Conservation (phyloP, 35 echinoderm and acorn worm species). For the Holothuria glaberrima region DNA sequence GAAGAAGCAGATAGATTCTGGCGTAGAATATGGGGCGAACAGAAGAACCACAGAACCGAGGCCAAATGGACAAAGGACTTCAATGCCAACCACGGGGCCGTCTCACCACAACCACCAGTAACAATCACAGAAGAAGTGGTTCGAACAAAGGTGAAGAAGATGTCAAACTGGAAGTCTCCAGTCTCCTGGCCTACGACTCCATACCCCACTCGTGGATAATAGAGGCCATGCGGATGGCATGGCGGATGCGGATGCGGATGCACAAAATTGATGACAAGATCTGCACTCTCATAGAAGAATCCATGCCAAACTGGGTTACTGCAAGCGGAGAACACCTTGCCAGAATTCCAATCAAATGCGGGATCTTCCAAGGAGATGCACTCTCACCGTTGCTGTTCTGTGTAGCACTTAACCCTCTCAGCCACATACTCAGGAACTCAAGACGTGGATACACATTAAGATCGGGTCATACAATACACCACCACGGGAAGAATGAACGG, state of each 20-base stretch:
- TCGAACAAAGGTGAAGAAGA: background rate
- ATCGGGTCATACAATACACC: background rate
- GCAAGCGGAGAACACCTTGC: no score
- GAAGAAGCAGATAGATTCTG: no score
- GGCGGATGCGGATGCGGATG: no score
- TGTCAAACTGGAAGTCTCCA: background rate
- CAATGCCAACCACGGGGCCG: background rate
- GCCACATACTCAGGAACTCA: background rate
- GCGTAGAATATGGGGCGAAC: no score
- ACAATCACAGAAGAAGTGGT: background rate
- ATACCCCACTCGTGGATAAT: slow-evolving; percentile 26
- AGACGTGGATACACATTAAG: background rate
- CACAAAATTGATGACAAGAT: slow-evolving; percentile 2
- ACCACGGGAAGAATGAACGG: slow-evolving; percentile 12
- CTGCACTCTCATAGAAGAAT: background rate
- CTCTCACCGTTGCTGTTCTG: slow-evolving; percentile 17
- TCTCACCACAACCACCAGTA: background rate
- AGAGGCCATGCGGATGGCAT: background rate
- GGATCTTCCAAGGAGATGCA: slow-evolving; percentile 27
- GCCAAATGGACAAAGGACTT: slow-evolving; percentile 6
- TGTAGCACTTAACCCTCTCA: background rate
- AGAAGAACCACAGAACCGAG: background rate
- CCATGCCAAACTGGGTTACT: background rate
- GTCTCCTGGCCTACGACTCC: background rate
- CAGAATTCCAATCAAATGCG: background rate